Evolutionary conservation across 1,140 invertebrate species (phyloP).

Genomic region (Gryllus bimaculatus): DNA sequence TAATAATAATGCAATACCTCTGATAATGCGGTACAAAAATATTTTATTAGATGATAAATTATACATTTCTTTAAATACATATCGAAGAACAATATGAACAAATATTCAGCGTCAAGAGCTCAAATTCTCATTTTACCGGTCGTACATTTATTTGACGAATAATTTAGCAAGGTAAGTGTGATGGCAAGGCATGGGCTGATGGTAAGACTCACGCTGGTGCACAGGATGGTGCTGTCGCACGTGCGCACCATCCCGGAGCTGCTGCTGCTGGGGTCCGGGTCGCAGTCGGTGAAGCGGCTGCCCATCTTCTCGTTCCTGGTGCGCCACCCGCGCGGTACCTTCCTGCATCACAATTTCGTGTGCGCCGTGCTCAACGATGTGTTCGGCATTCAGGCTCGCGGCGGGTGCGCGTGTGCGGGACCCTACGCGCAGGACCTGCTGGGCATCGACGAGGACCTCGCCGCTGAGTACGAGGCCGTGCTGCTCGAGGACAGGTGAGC

Average conservation of each 20-base stretch:
- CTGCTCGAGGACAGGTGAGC: constrained; percentile 63
- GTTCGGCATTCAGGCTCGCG: constrained; percentile 82
- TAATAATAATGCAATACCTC: no score
- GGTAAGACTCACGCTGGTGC: constrained; percentile 30
- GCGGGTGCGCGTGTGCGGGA: constrained; percentile 75
- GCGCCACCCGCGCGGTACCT: constrained; percentile 64
- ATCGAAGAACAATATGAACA: no score
- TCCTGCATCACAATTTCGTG: constrained; percentile 85
- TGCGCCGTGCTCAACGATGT: constrained; percentile 81
- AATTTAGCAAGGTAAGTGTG: no score
- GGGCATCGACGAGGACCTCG: constrained; percentile 66
- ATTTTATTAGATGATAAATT: no score
- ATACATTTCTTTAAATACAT: no score
- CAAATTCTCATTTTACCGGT: no score
- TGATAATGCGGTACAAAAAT: no score
- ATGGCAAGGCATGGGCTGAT: no score
- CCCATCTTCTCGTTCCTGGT: constrained; percentile 83
- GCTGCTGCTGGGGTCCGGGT: constrained; percentile 64
- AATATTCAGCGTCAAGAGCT: no score
- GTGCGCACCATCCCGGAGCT: constrained; percentile 66
- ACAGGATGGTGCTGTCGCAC: constrained; percentile 61
- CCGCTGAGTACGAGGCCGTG: constrained; percentile 64
- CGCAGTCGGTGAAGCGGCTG: constrained; percentile 51
- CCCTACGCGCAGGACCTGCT: constrained; percentile 77
- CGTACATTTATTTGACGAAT: no score